Percentiles rank a stretch among this genome's conserved stretches.
Conservation (phyloP, 2,888 invertebrate species). For the Drosophila melanocephala region DNA sequence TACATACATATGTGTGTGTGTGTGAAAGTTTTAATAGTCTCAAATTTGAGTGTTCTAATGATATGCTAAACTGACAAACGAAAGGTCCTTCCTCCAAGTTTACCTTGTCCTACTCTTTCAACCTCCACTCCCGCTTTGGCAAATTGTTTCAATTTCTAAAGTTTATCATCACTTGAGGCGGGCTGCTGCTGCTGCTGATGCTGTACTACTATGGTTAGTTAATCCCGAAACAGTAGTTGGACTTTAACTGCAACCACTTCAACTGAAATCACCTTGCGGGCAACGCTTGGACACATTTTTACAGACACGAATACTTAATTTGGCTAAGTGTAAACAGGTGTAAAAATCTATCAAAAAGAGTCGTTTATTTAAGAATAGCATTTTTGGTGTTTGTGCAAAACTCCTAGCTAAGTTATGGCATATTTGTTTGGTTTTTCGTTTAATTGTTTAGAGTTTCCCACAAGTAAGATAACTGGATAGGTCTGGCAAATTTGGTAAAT, state of each 20-base stretch:
- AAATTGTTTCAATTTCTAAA: slow-evolving; percentile 54
- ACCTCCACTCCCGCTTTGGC: neutral
- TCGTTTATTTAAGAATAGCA: neutral
- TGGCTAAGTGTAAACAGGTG: neutral
- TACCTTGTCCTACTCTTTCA: neutral
- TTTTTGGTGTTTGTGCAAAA: neutral
- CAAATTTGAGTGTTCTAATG: slow-evolving; percentile 74
- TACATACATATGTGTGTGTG: slow-evolving; percentile 1
- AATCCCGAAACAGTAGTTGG: slow-evolving; percentile 5
- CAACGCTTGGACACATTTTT: slow-evolving; percentile 9
- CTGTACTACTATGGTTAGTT: neutral
- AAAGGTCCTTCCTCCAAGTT: slow-evolving; percentile 38
- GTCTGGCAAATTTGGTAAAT: neutral
- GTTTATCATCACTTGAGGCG: slow-evolving; percentile 32
- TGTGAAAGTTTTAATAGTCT: slow-evolving; percentile 74
- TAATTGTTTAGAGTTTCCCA: neutral
- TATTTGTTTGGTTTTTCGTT: neutral
- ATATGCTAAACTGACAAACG: slow-evolving; percentile 74
- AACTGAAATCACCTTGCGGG: slow-evolving; percentile 20
- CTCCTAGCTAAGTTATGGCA: neutral
- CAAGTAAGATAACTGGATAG: neutral
- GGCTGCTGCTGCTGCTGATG: neutral
- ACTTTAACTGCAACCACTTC: neutral
- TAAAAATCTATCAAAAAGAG: slow-evolving; percentile 7
- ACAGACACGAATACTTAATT: slow-evolving; percentile 3